Evolutionary conservation across 1,140 invertebrate genomes (phyloP).

Genomic region (Amyelois transitella): DNA sequence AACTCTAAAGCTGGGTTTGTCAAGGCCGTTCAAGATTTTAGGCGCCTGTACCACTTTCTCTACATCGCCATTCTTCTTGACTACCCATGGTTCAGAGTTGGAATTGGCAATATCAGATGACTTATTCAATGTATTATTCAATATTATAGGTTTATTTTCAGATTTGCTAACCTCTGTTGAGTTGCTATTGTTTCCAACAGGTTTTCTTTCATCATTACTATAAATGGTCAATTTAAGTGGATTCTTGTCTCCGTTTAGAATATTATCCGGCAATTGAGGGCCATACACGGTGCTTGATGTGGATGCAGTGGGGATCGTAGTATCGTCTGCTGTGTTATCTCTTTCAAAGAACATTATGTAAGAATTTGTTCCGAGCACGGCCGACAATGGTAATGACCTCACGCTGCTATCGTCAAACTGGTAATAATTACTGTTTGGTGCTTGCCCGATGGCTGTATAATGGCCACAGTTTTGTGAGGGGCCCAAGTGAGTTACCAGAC

Average conservation of each 20-base stretch:
- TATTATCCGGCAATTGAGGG: constrained; percentile 54
- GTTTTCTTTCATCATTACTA: constrained; percentile 57
- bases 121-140: constrained; percentile 60
- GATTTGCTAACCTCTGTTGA: constrained; percentile 37
- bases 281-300: constrained; percentile 57
- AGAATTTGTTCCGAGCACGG: constrained; percentile 86
- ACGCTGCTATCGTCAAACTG: constrained; percentile 86
- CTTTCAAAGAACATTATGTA: constrained; percentile 94
- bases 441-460: constrained; percentile 94
- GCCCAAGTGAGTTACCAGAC: constrained; percentile 96
- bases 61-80: constrained; percentile 65
- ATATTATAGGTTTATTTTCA: constrained; percentile 57
- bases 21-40: constrained; percentile 49
- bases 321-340: constrained; percentile 67
- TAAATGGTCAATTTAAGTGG: constrained; percentile 57
- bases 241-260: constrained; percentile 58
- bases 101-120: constrained; percentile 38
- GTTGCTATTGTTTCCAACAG: constrained; percentile 36
- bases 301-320: constrained; percentile 39
- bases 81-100: constrained; percentile 61
- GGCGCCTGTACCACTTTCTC: constrained; percentile 50
- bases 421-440: constrained; percentile 88
- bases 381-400: constrained; percentile 81
- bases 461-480: constrained; percentile 96
- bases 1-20: constrained; percentile 35